Evolutionary conservation across 2,888 invertebrate genomes (phyloP), one percentile per base, ranked within the genome.

Genomic region (Polydrusus tereticollis): DNA sequence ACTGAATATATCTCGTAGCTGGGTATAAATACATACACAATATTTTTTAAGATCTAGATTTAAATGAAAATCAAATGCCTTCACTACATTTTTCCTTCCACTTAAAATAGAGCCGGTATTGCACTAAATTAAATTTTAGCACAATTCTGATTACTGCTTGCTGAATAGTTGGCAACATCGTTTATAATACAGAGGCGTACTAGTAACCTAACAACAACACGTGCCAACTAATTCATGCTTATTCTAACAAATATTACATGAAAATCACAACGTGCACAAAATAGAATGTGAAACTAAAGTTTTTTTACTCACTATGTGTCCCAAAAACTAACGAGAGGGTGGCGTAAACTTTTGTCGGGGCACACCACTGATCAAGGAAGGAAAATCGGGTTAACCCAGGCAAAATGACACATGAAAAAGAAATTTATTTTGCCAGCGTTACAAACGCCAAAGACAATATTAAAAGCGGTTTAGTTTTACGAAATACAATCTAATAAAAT

Each of bases 341-440:
- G 16, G 16, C 36, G 26, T 33, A 63, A 63, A 47, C 47, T 50
- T 21, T 63, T 20, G 36, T 63, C 33, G 45, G 33, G 33, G 33
- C 45, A 63, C 63, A 63, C 63, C 63, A 63, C 63, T 63, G 63
- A 47, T n/a, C n/a, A n/a, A n/a, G n/a, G n/a, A n/a, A n/a, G n/a
- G n/a, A n/a, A n/a, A n/a, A n/a, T n/a, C n/a, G n/a, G n/a, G n/a
- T n/a, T n/a, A n/a, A n/a, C n/a, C n/a, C n/a, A n/a, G n/a, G n/a
- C n/a, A n/a, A n/a, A n/a, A n/a, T 21, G 47, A 63, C 45, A 33
- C 12, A 4, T 63, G 14, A 33, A 47, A 33, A 50, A 50, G 63
- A 47, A 41, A 63, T 50, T 45, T 63, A 36, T 50, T 63, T 33
- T 63, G 36, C 63, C 47, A 62, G 33, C 47, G 47, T 3, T 16